Base-by-base conservation (phyloP, 2,797 vertebrate genomes). In the Muraenolepis orangiensis region DNA sequence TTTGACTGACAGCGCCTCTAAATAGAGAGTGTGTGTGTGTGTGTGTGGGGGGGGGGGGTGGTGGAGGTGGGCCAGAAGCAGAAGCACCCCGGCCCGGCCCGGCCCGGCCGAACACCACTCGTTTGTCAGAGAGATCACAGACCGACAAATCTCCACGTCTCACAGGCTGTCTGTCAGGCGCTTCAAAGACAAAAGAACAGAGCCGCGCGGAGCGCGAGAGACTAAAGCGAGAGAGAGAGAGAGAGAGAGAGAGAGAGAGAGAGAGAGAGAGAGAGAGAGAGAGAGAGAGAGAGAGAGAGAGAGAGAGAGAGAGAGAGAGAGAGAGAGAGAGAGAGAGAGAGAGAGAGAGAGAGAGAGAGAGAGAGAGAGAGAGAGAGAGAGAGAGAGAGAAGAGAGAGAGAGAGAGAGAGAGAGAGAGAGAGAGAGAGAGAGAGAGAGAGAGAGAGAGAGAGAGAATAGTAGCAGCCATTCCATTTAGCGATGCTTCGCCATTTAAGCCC, bases 101-200 rank as follows among this genome's bases (percentile, higher is more conserved):
- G 86, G 90, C 88, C n/a, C n/a, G 86, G 90, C 88, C 89, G n/a
- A 90, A 91, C 92, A 89, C 89, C 89, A 81, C 87, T 93, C 89
- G 87, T 93, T 93, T 94, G 91, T 93, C 92, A 92, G 82, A 76
- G 86, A 91, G 92, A 93, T 94, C 92, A 93, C 88, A 93, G 88
- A 87, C 90, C 86, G 90, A 91, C 89, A 93, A 93, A 92, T 93
- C 91, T 92, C 92, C 76, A 85, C 72, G 84, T 88, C 88, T 91
- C 88, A 87, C 86, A 84, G 85, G 87, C 91, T 89, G 89, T 92
- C 91, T 89, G 89, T 92, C 91, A 87, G 90, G 86, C 89, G 86
- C 90, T 83, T 84, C 91, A 93, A 91, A 93, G 91, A 92, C 90
- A 91, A 89, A 91, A 91, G 90, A 91, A 87, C 83, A 89, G 88